Base-by-base conservation (phyloP, 30 jellyfish, hydroid and myxozoan genomes). In the Aurelia coerulea region DNA sequence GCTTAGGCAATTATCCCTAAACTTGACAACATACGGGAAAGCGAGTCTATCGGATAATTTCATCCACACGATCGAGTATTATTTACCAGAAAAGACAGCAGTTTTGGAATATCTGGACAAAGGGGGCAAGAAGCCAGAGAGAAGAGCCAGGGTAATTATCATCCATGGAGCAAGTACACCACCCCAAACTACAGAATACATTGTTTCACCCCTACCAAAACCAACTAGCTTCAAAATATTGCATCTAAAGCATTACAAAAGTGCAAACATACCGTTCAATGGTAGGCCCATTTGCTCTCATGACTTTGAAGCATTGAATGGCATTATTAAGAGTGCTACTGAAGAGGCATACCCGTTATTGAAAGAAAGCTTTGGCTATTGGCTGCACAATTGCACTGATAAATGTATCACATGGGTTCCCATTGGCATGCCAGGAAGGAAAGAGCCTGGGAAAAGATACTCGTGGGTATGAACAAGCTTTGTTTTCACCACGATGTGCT, bases 111-210 rank as follows among this genome's bases (percentile, higher is more conserved):
- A 66, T 65, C 83, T 88, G 0, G 91, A 88, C 66, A 46, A 51
- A 14, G 76, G 84, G 18, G 91, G 86, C 11, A 16, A 73, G 18
- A 77, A 37, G 58, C 96, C 96, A 6, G 62, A 68, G 18, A 59
- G 96, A 58, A 59, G 54, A 50, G 91, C 96, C 52, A 34, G 91
- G n/a, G 96, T 72, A 0, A 70, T 88, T 34, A 56, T 88, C 46
- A 18, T 88, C 73, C 83, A 79, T 46, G 96, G 96, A 3, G 59
- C 42, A 4, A 39, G 23, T 1, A 67, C 37, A 18, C 66, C 51
- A 17, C 87, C 90, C 31, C 34, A 17, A 18, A 78, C 80, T 3
- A 41, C 49, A 54, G 96, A 88, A 71, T 88, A 66, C 76, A 34
- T 88, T 17, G 96, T 88, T 16, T 65, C 58, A 35, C 79, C 72